These are phyloP conservation scores for Trichacis sp. DNA, from an alignment of 2,888 invertebrate genomes.

Conservation along the genomic window DNA sequence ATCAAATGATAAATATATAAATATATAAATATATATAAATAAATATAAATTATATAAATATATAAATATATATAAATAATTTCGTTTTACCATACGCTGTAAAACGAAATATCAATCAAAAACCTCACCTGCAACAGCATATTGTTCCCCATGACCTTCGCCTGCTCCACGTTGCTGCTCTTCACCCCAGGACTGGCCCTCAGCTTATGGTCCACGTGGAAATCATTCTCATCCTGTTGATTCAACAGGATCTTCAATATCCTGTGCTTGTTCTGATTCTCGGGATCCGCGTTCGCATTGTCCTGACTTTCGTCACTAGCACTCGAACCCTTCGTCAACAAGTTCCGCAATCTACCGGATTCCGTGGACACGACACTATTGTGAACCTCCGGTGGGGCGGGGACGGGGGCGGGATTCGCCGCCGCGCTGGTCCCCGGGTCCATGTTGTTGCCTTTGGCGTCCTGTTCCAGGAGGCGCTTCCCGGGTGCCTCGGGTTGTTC, in stretches of 20 bases:
- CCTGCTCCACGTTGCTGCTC: conserved; percentile 62
- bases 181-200: conserved; percentile 64
- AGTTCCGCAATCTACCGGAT: conserved; percentile 71
- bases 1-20: no score
- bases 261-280: conserved; percentile 70
- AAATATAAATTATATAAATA: no score
- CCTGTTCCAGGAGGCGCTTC: conserved; percentile 15
- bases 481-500: conserved; percentile 9
- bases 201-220: conserved; percentile 69
- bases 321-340: conserved; percentile 68
- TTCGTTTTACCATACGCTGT: no score
- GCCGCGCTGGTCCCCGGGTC: conserved; percentile 33
- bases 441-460: conserved; percentile 25
- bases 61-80: no score
- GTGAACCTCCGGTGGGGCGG: conserved; percentile 36
- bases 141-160: conserved; percentile 71
- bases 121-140: conserved; percentile 78
- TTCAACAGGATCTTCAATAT: conserved; percentile 76
- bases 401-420: conserved; percentile 27
- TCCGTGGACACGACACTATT: conserved; percentile 58
- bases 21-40: no score
- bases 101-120: conserved; percentile 23
- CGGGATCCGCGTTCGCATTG: conserved; percentile 51
- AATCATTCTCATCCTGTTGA: conserved; percentile 76
- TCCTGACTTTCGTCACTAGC: conserved; percentile 48